Base-by-base conservation (phyloP, 53 echinoderm and acorn worm genomes). In the Luidia sarsii region DNA sequence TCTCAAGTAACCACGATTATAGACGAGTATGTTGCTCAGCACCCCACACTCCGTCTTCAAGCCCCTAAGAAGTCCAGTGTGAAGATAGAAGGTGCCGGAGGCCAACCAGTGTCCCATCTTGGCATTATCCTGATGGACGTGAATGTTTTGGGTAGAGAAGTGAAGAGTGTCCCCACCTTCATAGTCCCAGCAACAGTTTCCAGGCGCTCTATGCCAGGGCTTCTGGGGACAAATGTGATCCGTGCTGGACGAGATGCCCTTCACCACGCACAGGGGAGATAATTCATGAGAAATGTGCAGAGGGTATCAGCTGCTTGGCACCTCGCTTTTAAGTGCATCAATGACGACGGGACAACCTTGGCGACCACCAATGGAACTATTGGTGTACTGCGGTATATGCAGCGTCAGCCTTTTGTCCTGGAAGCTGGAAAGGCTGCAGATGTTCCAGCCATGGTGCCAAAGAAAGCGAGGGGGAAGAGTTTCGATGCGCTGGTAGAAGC, bases 191-290 rank as follows among this genome's bases (percentile, higher is more conserved):
- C 33, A 7, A 64, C 64, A 16, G 30, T 11, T 34, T 54, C 31
- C 16, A 34, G 38, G 3, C 9, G 19, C 7, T 18, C 37, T 0
- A 84, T 74, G 4, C 85, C 74, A 9, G 46, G 63, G 49, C 25
- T 84, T 16, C 36, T 84, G 2, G 85, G 85, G 38, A 84, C 85
- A 24, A 84, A 84, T 36, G 85, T 84, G 15, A 48, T 84, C 25
- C 52, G 38, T 3, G 72, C 85, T 24, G 51, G 38, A 10, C 63
- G 54, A 19, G 74, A 64, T 30, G 25, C 24, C 31, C 34, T 84
- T 16, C 85, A 84, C 33, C 24, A 2, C 19, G 29, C n/a, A n/a
- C n/a, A n/a, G n/a, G n/a, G n/a, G n/a, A n/a, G n/a, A 33, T 32
- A 32, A 3, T 84, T 84, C 51, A 73, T 84, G 74, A 41, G 33